Evolutionary conservation across 2,888 invertebrate genomes (phyloP).

Genomic region (Cerceris ruficornis): DNA sequence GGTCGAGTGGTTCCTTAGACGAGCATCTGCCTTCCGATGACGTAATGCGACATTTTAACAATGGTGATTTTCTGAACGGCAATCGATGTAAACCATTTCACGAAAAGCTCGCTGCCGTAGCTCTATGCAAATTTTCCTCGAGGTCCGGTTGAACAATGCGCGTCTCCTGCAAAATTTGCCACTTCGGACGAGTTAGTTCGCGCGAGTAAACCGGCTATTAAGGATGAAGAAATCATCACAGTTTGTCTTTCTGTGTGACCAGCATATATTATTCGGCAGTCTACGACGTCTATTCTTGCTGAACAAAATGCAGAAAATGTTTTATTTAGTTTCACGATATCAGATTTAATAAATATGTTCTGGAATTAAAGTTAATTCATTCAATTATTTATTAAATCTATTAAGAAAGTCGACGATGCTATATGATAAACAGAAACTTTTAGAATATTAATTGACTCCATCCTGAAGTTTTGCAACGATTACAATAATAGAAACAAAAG

Average conservation of each 20-base stretch:
- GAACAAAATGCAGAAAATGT: too few relatives aligned
- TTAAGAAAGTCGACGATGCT: too few relatives aligned
- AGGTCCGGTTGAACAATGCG: constrained; percentile 36
- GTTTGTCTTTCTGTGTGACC: constrained; percentile 49
- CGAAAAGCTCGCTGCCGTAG: constrained; percentile 51
- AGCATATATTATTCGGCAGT: constrained; percentile 33
- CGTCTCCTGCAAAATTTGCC: constrained; percentile 66
- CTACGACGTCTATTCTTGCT: constrained; percentile 43
- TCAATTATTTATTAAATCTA: too few relatives aligned
- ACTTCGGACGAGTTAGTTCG: constrained; percentile 62
- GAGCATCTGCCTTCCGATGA: constrained; percentile 48
- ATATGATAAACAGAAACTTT: too few relatives aligned
- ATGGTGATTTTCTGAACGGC: constrained; percentile 41
- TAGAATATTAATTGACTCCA: too few relatives aligned
- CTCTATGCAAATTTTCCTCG: constrained; percentile 68
- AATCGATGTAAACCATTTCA: constrained; percentile 49
- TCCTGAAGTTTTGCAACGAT: too few relatives aligned
- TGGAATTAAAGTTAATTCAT: too few relatives aligned
- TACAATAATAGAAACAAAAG: too few relatives aligned
- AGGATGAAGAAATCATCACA: constrained; percentile 44
- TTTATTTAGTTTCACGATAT: too few relatives aligned
- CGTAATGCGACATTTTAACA: constrained; percentile 40
- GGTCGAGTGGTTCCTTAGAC: constrained; percentile 28
- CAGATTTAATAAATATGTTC: too few relatives aligned
- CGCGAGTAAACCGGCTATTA: constrained; percentile 66